Evolutionary conservation across 37 sponge, comb jelly and placozoan genomes (phyloP), one percentile per base, ranked within the genome.

Genomic region (Beroe ovata): DNA sequence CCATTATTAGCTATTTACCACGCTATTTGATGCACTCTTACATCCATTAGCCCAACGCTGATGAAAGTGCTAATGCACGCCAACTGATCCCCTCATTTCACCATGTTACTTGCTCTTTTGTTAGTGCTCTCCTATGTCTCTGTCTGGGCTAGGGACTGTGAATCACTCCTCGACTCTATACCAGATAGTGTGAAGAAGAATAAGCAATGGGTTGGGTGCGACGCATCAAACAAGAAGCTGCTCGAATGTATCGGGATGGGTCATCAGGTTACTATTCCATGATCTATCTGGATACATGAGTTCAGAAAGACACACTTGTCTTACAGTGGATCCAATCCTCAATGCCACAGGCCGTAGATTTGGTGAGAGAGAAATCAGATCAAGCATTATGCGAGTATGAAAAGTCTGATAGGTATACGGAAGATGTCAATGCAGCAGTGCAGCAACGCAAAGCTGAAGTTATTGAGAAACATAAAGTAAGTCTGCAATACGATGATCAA

Each of bases 1-100:
- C n/a, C n/a, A n/a, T n/a, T n/a, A n/a, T n/a, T n/a, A n/a, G n/a
- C n/a, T n/a, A n/a, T n/a, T n/a, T n/a, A n/a, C n/a, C n/a, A n/a
- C n/a, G n/a, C n/a, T n/a, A n/a, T n/a, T n/a, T n/a, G n/a, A n/a
- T n/a, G n/a, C n/a, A n/a, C n/a, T n/a, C n/a, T n/a, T n/a, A n/a
- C n/a, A n/a, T n/a, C n/a, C n/a, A n/a, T n/a, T n/a, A n/a, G n/a
- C n/a, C n/a, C n/a, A n/a, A n/a, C n/a, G n/a, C n/a, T n/a, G n/a
- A n/a, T n/a, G n/a, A n/a, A n/a, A n/a, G n/a, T n/a, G n/a, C 54
- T 47, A 47, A 47, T 47, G 54, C 54, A 47, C 54, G 54, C 54
- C 54, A 47, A 47, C 11, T 11, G 11, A 6, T 16, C 11, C 54
- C 54, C 54, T 47, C 54, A 16, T 11, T 47, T 47, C 11, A 11